Base-by-base conservation (phyloP, 2,797 vertebrate genomes). In the Sebastolobus altivelis region DNA sequence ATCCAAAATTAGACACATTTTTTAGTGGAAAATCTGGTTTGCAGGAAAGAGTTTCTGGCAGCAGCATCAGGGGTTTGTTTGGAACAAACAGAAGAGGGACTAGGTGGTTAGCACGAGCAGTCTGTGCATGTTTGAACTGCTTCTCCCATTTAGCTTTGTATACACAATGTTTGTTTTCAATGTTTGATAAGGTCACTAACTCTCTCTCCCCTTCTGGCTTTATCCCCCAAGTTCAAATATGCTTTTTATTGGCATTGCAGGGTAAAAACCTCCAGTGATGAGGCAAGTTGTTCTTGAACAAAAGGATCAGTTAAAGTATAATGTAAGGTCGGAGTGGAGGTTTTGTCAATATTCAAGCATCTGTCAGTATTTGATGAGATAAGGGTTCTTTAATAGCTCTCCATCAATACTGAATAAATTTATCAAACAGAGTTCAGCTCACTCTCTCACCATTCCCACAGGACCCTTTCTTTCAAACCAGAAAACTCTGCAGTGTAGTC, bases 401-500 rank as follows among this genome's bases (percentile, higher is more conserved):
- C 25, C 55, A 74, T 73, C 74, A 81, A 38, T 37, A 68, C 52
- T 75, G 43, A 81, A 67, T 82, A 68, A 63, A 80, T 80, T 62
- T 69, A 79, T 88, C 77, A 81, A 56, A 82, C 22, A 78, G 72
- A 77, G 80, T 73, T 83, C 35, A 75, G 33, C 62, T 79, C 37
- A 2, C 56, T 75, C 60, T 73, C 58, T 74, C 80, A 65, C 37
- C 22, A 38, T 68, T 79, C 82, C 79, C 83, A 27, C 69, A 72
- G 60, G 75, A 83, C 25, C 37, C 20, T 83, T 72, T 83, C 46
- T 81, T 78, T 83, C 20, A 73, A 81, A 85, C 38, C 37, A 25
- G 55, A 86, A 81, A 79, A 25, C 68, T 72, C 85, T 75, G 76
- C 79, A 74, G 72, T 76, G 79, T 74, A 78, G 72, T 74, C 62